These are phyloP conservation scores for Petaurus breviceps DNA, from an alignment of 2,113 vertebrate genomes.

Conservation along the genomic window DNA sequence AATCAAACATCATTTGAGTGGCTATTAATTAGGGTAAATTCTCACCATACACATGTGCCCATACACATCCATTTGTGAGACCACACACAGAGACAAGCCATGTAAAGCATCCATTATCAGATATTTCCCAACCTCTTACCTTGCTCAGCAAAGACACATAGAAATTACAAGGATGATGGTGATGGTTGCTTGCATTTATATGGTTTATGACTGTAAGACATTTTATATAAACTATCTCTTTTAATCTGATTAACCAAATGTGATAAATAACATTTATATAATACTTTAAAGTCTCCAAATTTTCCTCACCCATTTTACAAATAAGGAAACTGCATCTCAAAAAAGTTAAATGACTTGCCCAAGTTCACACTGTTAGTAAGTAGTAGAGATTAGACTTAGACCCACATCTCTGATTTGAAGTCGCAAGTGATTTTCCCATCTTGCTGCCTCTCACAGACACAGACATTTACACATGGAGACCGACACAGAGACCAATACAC, in stretches of 20 bases:
- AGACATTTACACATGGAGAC: background rate
- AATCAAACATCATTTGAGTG: background rate
- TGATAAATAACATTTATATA: background rate
- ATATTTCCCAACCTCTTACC: background rate
- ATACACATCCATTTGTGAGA: background rate
- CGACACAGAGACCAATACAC: background rate
- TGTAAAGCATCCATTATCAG: background rate
- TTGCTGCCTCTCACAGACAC: background rate
- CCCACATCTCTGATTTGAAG: background rate
- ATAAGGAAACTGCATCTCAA: background rate
- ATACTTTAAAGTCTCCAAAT: background rate
- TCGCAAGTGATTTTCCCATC: background rate
- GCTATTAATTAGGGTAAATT: background rate
- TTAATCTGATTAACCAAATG: background rate
- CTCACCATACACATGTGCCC: background rate
- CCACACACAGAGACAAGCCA: background rate
- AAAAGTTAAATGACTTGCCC: background rate
- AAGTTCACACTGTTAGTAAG: background rate
- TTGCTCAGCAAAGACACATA: background rate
- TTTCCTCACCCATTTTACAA: background rate
- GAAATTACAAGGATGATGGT: background rate
- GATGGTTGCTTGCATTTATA: background rate
- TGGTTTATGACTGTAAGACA: background rate
- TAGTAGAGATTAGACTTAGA: background rate
- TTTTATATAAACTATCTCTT: background rate